Conservation (phyloP, 2,113 vertebrate species). For the Litocranius walleri region DNA sequence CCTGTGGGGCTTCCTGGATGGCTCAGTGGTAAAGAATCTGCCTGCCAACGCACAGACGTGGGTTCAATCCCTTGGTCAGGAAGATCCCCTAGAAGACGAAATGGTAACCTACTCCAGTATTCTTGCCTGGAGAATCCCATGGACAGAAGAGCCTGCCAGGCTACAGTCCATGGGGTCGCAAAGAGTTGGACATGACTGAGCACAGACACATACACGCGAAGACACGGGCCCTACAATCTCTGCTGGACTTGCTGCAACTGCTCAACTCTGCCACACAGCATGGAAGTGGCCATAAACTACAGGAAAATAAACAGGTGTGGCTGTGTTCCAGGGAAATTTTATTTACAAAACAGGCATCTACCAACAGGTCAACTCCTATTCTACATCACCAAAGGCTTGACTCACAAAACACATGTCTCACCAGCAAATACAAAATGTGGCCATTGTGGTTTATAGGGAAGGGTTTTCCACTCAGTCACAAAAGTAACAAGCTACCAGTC, state of each 20-base stretch:
- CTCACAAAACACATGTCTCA: background rate
- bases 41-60: accelerated
- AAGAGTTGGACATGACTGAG: background rate
- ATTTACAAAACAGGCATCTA: background rate
- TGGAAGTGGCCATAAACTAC: accelerated
- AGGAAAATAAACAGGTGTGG: background rate
- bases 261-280: background rate
- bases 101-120: background rate
- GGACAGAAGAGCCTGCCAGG: background rate
- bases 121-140: background rate
- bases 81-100: background rate
- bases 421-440: background rate
- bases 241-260: background rate
- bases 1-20: background rate
- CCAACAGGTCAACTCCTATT: background rate
- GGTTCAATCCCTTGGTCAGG: background rate
- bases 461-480: background rate
- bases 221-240: background rate
- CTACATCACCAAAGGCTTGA: background rate
- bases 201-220: background rate
- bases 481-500: background rate
- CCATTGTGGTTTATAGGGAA: background rate
- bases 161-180: background rate
- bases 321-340: background rate
- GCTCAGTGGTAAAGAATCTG: background rate